Evolutionary conservation across 2,113 vertebrate genomes (phyloP), one percentile per base, ranked within the genome.

Genomic region (Paramisgurnus dabryanus): DNA sequence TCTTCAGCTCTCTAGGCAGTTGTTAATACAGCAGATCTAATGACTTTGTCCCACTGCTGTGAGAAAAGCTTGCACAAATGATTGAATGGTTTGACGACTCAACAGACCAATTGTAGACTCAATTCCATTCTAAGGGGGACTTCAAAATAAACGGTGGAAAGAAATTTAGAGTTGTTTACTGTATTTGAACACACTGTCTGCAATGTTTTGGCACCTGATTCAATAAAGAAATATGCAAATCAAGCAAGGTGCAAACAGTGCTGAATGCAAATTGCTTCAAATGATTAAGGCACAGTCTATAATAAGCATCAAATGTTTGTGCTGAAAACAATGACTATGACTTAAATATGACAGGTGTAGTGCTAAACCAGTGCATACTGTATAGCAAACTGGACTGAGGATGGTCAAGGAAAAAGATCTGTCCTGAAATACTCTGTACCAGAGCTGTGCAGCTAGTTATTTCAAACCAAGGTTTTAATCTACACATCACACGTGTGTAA

Each of bases 21-120:
- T 69, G 47, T 55, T 55, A 12, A 57, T 72, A 41, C 40, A 13
- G 55, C 40, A 73, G 40, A 60, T 73, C 70, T 60, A 58, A 73
- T 73, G 39, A 73, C 70, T 73, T 57, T 18, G 17, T 41, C 57
- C 67, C 49, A 53, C 4, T 12, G 13, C 47, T 27, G 15, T 47
- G 22, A n/a, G 47, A 3, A 45, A n/a, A 57, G 45, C 22, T 9
- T 47, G 43, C 6, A 9, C 4, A 11, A 64, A 60, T 43, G 39
- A 73, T 6, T 43, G 55, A 34, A 34, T 34, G 34, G 17, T 41
- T 72, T 3, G 58, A 7, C 17, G 34, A 41, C 8, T 58, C 17
- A 2, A 43, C 39, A 71, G 69, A 71, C 69, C 49, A 73, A 40
- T n/a, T 73, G 55, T 73, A n/a, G 3, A 4, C 40, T 41, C 11